These are phyloP conservation scores for Pelmatolapia mariae DNA, from an alignment of 2,113 vertebrate species.

Conservation along the genomic window DNA sequence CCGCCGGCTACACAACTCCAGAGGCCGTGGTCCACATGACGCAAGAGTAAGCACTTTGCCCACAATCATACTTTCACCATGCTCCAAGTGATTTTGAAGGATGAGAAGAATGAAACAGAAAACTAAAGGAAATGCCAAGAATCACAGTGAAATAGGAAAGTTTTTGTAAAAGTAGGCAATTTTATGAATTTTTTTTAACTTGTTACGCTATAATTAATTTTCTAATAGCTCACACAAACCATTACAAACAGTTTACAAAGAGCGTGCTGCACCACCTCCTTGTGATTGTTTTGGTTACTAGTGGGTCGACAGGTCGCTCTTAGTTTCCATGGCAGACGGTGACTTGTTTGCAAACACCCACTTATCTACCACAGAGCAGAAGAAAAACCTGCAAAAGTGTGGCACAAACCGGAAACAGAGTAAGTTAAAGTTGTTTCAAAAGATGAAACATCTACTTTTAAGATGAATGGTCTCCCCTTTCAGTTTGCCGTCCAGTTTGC, in stretches of 20 bases:
- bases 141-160: background rate
- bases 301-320: background rate
- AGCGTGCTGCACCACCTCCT: background rate
- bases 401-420: background rate
- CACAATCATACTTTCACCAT: background rate
- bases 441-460: background rate
- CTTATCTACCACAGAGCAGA: background rate
- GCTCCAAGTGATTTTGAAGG: background rate
- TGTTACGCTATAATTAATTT: background rate
- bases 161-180: background rate
- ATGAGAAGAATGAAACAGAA: background rate
- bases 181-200: background rate
- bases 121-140: background rate
- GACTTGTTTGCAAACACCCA: background rate
- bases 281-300: background rate
- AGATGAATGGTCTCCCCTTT: background rate
- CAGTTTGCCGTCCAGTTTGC: background rate
- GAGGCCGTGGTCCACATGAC: constrained; percentile 95
- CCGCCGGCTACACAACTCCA: constrained; percentile 88
- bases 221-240: background rate
- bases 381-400: background rate
- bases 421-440: background rate
- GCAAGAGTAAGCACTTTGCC: constrained; percentile 75
- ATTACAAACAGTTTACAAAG: background rate
- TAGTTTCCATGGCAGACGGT: background rate